A percentile compares a stretch with the other conserved stretches of the same genome.
These are phyloP conservation scores for Apostichopus parvimensis DNA, from an alignment of 35 echinoderm and acorn worm genomes.

Conservation along the genomic window DNA sequence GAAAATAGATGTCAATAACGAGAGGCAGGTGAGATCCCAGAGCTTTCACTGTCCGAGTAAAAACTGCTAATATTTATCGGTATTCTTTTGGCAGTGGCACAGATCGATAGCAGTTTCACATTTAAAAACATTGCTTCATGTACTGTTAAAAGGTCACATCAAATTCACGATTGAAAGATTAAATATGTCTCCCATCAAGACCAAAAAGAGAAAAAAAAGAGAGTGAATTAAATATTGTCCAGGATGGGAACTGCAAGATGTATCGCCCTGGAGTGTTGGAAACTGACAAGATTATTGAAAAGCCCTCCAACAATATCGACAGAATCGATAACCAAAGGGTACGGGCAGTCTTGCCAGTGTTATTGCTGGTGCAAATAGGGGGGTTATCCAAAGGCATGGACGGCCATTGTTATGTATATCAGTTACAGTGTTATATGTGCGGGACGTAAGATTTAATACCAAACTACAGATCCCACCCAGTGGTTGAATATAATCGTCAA, in stretches of 20 bases:
- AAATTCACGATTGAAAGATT: neutral
- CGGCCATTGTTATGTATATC: no score
- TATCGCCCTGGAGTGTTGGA: neutral
- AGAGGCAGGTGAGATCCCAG: neutral
- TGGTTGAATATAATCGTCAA: no score
- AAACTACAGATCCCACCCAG: no score
- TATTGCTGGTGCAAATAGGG: no score
- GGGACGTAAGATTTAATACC: no score
- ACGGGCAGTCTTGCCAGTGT: no score
- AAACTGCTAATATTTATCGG: constrained; percentile 24
- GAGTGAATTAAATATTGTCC: no score
- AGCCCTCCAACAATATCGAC: no score
- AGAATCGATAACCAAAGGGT: no score
- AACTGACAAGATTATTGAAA: neutral
- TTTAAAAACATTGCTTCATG: constrained; percentile 38
- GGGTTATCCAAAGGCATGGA: no score
- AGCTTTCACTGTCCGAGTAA: neutral
- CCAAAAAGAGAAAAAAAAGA: neutral
- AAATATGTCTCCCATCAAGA: neutral
- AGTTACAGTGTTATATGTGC: no score
- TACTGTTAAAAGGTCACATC: neutral
- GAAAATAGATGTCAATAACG: constrained; percentile 14
- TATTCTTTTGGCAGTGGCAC: neutral
- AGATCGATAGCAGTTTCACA: constrained; percentile 33
- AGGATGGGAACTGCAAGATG: no score